Percentiles rank a stretch among this genome's conserved stretches.
Evolutionary conservation across 2,888 invertebrate genomes (phyloP).

Genomic region (Lepetodrilus schrolli): DNA sequence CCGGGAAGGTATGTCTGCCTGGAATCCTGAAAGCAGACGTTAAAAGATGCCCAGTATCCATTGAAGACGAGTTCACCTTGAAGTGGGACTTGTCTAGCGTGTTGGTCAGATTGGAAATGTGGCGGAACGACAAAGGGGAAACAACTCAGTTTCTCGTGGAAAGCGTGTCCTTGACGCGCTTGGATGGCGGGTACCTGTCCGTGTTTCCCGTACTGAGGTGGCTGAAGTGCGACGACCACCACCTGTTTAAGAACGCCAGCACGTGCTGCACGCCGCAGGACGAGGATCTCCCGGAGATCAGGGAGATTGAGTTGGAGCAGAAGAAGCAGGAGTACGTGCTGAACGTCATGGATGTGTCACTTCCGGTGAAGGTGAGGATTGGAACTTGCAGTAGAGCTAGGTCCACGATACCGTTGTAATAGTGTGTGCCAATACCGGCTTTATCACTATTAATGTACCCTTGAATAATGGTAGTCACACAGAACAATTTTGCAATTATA

Average conservation of each 20-base stretch:
- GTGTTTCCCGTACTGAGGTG: neutral
- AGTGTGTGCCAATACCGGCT: too few species aligned
- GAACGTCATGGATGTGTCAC: neutral
- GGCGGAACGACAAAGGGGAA: neutral
- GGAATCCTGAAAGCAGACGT: neutral
- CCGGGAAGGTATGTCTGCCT: neutral
- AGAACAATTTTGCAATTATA: too few species aligned
- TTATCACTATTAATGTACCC: too few species aligned
- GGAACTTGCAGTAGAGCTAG: too few species aligned
- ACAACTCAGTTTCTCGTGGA: neutral
- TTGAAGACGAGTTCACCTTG: neutral
- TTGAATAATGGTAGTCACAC: too few species aligned
- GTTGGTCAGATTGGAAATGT: neutral
- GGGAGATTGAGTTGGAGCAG: neutral
- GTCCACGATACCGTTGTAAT: too few species aligned
- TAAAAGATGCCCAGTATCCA: neutral
- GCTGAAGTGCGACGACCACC: neutral
- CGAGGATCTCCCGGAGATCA: neutral
- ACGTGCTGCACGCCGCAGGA: neutral
- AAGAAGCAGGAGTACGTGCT: neutral
- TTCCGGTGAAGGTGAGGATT: neutral
- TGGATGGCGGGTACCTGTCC: neutral
- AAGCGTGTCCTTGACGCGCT: neutral
- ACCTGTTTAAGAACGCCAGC: neutral
- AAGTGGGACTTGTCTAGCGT: neutral